Evolutionary conservation across 2,113 vertebrate species (phyloP).

Genomic region (Sula dactylatra): DNA sequence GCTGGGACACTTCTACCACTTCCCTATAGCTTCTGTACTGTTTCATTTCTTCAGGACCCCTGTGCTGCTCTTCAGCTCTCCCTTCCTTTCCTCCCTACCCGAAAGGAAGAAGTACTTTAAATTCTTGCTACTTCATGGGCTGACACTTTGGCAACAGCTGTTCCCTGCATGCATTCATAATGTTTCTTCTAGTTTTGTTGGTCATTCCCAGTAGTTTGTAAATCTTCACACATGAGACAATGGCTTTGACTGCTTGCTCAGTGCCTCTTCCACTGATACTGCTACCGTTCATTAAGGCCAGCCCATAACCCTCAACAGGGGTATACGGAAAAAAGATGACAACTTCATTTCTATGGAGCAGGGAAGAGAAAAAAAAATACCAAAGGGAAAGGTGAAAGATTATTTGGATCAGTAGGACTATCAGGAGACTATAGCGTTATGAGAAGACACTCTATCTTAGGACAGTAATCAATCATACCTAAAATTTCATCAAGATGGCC

Average conservation of each 20-base stretch:
- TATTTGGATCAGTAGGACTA: not conserved
- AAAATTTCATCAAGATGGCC: not conserved
- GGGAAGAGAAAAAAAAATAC: not conserved
- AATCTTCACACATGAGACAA: not conserved
- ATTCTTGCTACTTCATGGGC: accelerated
- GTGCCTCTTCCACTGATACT: not conserved
- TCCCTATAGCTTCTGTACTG: not conserved
- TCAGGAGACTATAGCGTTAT: not conserved
- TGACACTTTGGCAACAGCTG: not conserved
- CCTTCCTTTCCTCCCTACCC: not conserved
- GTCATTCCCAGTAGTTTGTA: not conserved
- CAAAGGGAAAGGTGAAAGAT: not conserved
- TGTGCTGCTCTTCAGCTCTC: accelerated
- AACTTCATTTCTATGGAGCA: not conserved
- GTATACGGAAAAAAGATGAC: accelerated
- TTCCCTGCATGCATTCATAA: accelerated
- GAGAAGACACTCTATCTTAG: not conserved
- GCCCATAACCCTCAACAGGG: not conserved
- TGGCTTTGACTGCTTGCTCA: not conserved
- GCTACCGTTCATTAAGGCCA: not conserved
- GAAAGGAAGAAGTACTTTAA: not conserved
- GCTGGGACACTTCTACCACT: not conserved
- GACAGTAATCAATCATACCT: not conserved
- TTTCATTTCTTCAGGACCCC: not conserved
- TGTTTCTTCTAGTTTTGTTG: not conserved